Evolutionary conservation across 1,140 invertebrate genomes (phyloP).

Genomic region (Linepithema humile): DNA sequence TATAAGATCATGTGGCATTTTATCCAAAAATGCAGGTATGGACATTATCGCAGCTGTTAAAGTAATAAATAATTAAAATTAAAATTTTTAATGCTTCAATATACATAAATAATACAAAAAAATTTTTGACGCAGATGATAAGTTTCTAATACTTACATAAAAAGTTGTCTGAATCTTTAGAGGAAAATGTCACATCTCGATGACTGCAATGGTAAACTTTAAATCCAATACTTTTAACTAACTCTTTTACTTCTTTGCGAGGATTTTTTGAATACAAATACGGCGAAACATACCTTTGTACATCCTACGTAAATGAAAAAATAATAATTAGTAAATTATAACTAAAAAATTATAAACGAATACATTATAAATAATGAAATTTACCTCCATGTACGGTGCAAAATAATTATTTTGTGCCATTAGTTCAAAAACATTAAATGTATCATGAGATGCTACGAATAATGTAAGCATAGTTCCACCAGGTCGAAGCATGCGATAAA

Average conservation of each 20-base stretch:
- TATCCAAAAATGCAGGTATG: no score
- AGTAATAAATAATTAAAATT: no score
- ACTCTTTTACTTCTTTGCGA: no score
- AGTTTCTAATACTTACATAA: not conserved
- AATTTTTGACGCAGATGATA: no score
- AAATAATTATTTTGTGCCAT: not conserved
- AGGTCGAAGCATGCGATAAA: not conserved
- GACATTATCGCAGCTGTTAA: no score
- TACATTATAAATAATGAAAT: not conserved
- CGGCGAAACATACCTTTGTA: not conserved
- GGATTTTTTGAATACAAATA: no score
- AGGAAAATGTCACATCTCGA: not conserved
- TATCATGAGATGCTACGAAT: not conserved
- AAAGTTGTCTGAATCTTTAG: not conserved
- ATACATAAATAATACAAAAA: no score
- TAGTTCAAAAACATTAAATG: not conserved
- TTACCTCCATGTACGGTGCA: not conserved
- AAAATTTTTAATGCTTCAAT: no score
- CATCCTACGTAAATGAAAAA: not conserved
- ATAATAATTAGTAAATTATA: not conserved
- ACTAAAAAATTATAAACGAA: not conserved
- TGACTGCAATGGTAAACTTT: not conserved
- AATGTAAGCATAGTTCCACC: not conserved
- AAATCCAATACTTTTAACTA: not conserved
- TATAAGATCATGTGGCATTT: no score